Percentiles rank a stretch among this genome's conserved stretches.
Conservation (phyloP, 2,113 vertebrate species). For the Macrotus californicus region DNA sequence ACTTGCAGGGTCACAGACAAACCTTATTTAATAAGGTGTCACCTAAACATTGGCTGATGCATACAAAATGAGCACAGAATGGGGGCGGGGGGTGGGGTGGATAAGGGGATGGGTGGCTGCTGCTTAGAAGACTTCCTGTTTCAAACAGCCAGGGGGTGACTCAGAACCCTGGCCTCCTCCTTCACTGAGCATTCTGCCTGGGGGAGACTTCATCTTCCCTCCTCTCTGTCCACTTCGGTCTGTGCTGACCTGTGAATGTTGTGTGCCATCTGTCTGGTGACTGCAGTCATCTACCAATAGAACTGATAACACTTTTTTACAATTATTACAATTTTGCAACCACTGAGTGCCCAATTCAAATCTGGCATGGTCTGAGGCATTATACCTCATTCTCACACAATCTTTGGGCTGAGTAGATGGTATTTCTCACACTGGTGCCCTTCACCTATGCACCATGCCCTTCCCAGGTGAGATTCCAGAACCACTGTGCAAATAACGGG, state of each 20-base stretch:
- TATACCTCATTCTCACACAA: neutral
- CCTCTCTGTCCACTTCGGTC: neutral
- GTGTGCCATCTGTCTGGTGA: no score
- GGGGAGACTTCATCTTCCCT: neutral
- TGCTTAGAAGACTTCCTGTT: neutral
- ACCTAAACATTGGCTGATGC: neutral
- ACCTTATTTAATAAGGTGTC: neutral
- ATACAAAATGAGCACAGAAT: neutral
- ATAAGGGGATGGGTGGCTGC: neutral
- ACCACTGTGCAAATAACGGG: neutral
- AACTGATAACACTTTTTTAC: neutral
- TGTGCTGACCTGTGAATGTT: neutral
- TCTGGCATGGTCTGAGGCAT: neutral
- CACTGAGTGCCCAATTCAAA: neutral
- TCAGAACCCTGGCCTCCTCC: neutral
- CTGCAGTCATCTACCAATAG: neutral
- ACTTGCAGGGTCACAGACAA: neutral
- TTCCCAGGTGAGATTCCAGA: neutral
- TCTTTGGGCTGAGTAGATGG: neutral
- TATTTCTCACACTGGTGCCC: neutral
- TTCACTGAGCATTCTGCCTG: neutral
- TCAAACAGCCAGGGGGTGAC: neutral
- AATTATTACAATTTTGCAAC: neutral
- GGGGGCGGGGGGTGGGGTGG: fast-evolving
- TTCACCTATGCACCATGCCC: neutral